These are phyloP conservation scores for Bacillus rossius DNA, from an alignment of 1,140 invertebrate species.

Conservation along the genomic window DNA sequence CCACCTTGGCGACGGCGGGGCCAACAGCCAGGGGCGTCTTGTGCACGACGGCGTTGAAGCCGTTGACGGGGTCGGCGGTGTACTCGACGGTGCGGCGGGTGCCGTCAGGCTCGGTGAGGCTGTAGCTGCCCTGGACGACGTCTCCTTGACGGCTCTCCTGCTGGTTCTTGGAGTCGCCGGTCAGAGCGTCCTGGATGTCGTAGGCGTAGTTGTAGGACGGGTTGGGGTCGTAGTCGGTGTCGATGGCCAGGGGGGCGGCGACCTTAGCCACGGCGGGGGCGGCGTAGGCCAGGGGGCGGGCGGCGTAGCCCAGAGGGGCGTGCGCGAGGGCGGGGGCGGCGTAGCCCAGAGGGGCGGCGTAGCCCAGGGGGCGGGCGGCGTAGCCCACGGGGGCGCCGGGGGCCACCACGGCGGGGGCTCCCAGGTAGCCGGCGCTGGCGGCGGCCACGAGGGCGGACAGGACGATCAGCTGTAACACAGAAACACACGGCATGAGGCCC, in stretches of 20 bases:
- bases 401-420: conserved; percentile 12
- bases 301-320: background rate
- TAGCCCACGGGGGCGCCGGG: conserved; percentile 14
- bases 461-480: conserved; percentile 9
- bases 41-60: conserved; percentile 52
- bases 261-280: conserved; percentile 14
- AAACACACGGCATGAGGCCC: background rate
- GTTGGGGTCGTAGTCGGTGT: conserved; percentile 24
- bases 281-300: conserved; percentile 5
- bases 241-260: conserved; percentile 15
- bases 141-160: conserved; percentile 49
- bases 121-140: conserved; percentile 49
- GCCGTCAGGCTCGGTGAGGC: conserved; percentile 51
- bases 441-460: conserved; percentile 19
- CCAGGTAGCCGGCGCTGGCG: conserved; percentile 12
- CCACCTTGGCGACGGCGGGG: background rate
- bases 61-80: conserved; percentile 46
- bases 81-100: conserved; percentile 50
- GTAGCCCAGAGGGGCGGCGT: conserved; percentile 4
- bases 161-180: conserved; percentile 49
- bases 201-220: conserved; percentile 51
- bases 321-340: conserved; percentile 1
- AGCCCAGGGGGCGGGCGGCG: conserved; percentile 7
- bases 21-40: conserved; percentile 46
- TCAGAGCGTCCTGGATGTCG: conserved; percentile 47